Base-by-base conservation (phyloP, 2,113 vertebrate species). In the Hiodon tergisus region DNA sequence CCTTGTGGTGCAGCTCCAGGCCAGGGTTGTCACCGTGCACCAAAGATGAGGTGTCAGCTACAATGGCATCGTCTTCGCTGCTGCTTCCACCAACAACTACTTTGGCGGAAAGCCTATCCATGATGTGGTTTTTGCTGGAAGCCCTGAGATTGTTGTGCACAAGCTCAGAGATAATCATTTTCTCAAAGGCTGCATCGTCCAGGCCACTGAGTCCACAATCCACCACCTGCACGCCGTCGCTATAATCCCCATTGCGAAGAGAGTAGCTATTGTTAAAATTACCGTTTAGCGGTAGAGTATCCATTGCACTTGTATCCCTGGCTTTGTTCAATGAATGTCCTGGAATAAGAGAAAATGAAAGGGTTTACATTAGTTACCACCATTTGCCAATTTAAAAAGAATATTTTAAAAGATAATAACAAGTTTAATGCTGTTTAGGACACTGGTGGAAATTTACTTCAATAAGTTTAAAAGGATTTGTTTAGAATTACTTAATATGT, bases 221-320 rank as follows among this genome's bases (percentile, higher is more conserved):
- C 86, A 97, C 94, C 75, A 95, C 96, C 88, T 96, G 96, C 86
- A 98, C 91, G 4, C 94, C 90, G 85, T 97, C 92, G 9, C 88
- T 91, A 85, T 97, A 98, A 89, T 96, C 95, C 85, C 95, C 96
- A 0, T 98, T 98, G 85, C 94, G 94, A 87, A 99, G 89, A 48
- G 97, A 98, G 90, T 99, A 99, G 93, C 96, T 99, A 89, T 99
- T 99, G 89, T 98, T 98, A 90, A 99, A 99, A 89, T 98, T 98
- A 95, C 96, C 97, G 95, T 98, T 99, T 96, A 99, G 96, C 94
- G 96, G 96, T 95, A 99, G 96, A 92, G 97, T 98, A 95, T 98
- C 97, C 96, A 98, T 98, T 94, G 97, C 95, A 96, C 95, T 98
- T 94, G 94, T 94, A 91, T 98, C 96, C 95, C 95, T 97, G 93